A percentile compares a stretch with the other conserved stretches of the same genome.
phyloP scores from a whole-genome alignment of 2,113 vertebrate species.

The Seriola dumerili region DNA sequence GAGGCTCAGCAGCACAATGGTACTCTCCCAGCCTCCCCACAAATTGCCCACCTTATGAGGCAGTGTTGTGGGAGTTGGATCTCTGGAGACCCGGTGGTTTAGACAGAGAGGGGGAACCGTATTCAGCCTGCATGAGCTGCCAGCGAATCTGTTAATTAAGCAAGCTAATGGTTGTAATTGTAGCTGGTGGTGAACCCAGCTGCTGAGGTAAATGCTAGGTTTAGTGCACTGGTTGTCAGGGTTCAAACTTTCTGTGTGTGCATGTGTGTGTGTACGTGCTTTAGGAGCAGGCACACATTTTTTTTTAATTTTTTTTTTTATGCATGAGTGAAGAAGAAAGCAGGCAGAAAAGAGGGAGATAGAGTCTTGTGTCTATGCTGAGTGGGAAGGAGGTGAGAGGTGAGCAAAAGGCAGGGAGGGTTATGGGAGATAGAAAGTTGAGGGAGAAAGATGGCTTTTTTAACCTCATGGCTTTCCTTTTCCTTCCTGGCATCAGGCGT shows the following conservation, averaged over 20 bases:
- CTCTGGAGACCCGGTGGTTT: slow-evolving; percentile 72
- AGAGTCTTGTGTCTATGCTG: slow-evolving; percentile 2
- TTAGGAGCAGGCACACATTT: slow-evolving; percentile 30
- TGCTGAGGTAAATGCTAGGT: slow-evolving; percentile 85
- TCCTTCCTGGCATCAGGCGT: slow-evolving; percentile 23
- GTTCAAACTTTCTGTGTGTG: slow-evolving; percentile 54
- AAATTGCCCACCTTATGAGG: slow-evolving; percentile 72
- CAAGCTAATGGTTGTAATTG: slow-evolving; percentile 86
- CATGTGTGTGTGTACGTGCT: slow-evolving; percentile 16
- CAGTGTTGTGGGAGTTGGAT: slow-evolving; percentile 70
- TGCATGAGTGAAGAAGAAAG: slow-evolving; percentile 51
- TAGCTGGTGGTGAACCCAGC: slow-evolving; percentile 84
- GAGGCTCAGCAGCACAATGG: slow-evolving; percentile 24
- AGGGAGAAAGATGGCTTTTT: slow-evolving; percentile 44
- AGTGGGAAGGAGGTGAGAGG: slow-evolving; percentile 34
- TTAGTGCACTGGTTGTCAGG: slow-evolving; percentile 77
- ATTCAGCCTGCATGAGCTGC: slow-evolving; percentile 76
- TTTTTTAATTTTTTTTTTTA: slow-evolving; percentile 17
- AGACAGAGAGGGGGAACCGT: slow-evolving; percentile 61
- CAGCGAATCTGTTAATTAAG: slow-evolving; percentile 86
- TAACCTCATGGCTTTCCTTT: slow-evolving; percentile 52
- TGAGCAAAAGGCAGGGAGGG: slow-evolving; percentile 40
- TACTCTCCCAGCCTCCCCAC: slow-evolving; percentile 8
- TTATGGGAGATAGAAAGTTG: slow-evolving; percentile 11
- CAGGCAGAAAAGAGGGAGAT: neutral